These are phyloP conservation scores for Troglohyphantes excavatus DNA, from an alignment of 2,888 invertebrate species.

Conservation along the genomic window DNA sequence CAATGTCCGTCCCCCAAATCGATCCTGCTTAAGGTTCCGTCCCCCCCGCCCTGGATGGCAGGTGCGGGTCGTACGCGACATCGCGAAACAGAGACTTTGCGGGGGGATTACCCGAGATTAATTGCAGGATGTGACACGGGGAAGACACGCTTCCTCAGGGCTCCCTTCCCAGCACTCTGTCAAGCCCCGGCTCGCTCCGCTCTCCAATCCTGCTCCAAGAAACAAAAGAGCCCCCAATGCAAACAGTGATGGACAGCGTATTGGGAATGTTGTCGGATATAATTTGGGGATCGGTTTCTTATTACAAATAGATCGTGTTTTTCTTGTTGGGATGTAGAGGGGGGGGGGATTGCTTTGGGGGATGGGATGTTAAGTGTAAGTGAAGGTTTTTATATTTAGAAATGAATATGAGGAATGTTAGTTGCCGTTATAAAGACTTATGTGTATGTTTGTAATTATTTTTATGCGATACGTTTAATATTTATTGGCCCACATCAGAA, in stretches of 20 bases:
- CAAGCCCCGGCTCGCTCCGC: conserved; percentile 12
- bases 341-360: background rate
- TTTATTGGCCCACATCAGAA: no score
- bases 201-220: background rate
- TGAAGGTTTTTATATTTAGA: no score
- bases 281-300: conserved; percentile 34
- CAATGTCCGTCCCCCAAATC: background rate
- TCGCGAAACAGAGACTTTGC: conserved; percentile 34
- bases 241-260: conserved; percentile 32
- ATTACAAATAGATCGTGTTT: background rate
- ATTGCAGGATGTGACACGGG: conserved; percentile 53
- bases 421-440: no score
- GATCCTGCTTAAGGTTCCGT: conserved; percentile 43
- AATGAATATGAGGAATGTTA: no score
- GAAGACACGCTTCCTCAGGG: conserved; percentile 39
- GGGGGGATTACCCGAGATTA: conserved; percentile 57
- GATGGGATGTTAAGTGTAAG: background rate
- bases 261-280: background rate
- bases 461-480: no score
- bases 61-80: conserved; percentile 33
- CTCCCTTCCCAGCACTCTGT: conserved; percentile 32
- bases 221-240: conserved; percentile 35
- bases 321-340: background rate
- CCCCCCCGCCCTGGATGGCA: no score
- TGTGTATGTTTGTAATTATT: no score